Base-by-base conservation (phyloP, 2,113 vertebrate species). In the Poicephalus gulielmi region DNA sequence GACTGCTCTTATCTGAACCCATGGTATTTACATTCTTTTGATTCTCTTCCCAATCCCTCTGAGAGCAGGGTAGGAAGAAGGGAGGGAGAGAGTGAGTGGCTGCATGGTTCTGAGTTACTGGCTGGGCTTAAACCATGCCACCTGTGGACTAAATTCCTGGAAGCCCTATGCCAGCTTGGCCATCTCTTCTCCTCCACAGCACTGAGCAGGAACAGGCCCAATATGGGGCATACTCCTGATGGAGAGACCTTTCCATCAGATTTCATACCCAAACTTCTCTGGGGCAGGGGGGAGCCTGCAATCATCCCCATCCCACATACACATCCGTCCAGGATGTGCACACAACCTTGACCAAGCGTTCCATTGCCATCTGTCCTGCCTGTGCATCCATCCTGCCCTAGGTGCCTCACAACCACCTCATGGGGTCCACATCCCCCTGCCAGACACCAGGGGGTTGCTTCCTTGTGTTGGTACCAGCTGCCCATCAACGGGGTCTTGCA, bases 221-320 rank as follows among this genome's bases (percentile, higher is more conserved):
- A 82, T 5, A 1, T 24, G 17, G 43, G n/a, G 23, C 50, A 83
- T 15, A 13, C 31, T 83, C 33, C 59, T 4, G 7, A 7, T 2
- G 3, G 59, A 69, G 13, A 91, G 11, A 75, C 19, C 10, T 52
- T 69, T 92, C 62, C 47, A 17, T 27, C n/a, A 37, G 31, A 46
- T 85, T 71, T 62, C 67, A 24, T 67, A 70, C 39, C 9, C 1
- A 6, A 23, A 16, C 37, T 19, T 52, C 52, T 73, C 50, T 43
- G 35, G n/a, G 13, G 22, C 6, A 0, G 35, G 11, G 37, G 22
- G 16, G 47, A 70, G 25, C 25, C 62, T 73, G 47, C 3, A 3
- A 31, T 50, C 80, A 55, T 13, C 7, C 35, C 23, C 0, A 0
- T 47, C 35, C 10, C 37, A 43, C 1, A 2, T 35, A 27, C 33